A percentile compares a stretch with the other conserved stretches of the same genome.
Evolutionary conservation across 2,888 invertebrate species (phyloP).

Genomic region (Cheilosia urbana): DNA sequence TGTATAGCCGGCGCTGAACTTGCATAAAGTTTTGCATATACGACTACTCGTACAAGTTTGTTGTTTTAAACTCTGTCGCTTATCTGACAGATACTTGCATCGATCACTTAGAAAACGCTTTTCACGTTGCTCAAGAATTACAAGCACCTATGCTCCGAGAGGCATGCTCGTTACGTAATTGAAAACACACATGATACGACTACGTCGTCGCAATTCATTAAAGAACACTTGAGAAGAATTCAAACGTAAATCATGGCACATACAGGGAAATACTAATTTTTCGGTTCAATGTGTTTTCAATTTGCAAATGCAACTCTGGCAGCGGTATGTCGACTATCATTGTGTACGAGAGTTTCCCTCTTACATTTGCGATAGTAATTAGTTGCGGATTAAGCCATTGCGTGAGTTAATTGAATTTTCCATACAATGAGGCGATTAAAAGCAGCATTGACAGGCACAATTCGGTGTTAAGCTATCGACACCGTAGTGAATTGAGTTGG

Average conservation of each 20-base stretch:
- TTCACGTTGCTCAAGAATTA: constrained; percentile 28
- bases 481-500: background rate
- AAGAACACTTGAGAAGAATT: constrained; percentile 14
- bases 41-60: constrained; percentile 5
- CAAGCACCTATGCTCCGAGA: background rate
- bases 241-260: constrained; percentile 37
- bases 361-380: constrained; percentile 51
- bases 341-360: background rate
- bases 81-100: constrained; percentile 49
- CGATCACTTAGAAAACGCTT: constrained; percentile 47
- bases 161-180: constrained; percentile 31
- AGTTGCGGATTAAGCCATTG: constrained; percentile 46
- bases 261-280: constrained; percentile 60
- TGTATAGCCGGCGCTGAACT: background rate
- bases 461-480: constrained; percentile 35
- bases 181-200: constrained; percentile 28
- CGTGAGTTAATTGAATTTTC: constrained; percentile 67
- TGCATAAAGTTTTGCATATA: constrained; percentile 10
- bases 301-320: constrained; percentile 55
- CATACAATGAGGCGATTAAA: constrained; percentile 58
- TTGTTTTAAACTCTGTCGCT: constrained; percentile 31
- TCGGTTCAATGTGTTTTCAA: constrained; percentile 61
- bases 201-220: constrained; percentile 6
- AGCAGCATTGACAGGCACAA: constrained; percentile 47
- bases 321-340: background rate